phyloP scores from a whole-genome alignment of 37 sponge, comb jelly and placozoan genomes.

The Agelas oroides region DNA sequence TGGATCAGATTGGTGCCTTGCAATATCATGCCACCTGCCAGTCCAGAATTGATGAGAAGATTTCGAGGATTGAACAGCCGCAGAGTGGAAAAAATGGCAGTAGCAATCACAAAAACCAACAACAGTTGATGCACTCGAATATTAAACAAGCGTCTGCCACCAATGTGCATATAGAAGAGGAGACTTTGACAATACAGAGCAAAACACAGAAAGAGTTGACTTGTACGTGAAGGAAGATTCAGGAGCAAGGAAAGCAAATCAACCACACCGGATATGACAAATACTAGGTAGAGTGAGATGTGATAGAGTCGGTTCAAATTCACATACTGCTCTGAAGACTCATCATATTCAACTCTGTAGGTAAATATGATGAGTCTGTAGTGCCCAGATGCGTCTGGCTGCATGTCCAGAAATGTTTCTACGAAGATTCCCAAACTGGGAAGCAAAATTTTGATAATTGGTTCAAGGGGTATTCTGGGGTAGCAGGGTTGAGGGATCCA shows the following conservation, averaged over 20 bases:
- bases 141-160: conserved; percentile 37
- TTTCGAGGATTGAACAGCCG: conserved; percentile 34
- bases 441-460: conserved; percentile 49
- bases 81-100: conserved; percentile 38
- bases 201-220: conserved; percentile 40
- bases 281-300: conserved; percentile 56
- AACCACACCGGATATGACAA: conserved; percentile 66
- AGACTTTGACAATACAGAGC: conserved; percentile 58
- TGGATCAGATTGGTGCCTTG: conserved; percentile 78
- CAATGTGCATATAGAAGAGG: conserved; percentile 59
- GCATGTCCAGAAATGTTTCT: conserved; percentile 29
- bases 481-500: conserved; percentile 53
- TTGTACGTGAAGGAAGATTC: conserved; percentile 38
- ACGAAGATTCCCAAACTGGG: conserved; percentile 47
- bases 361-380: background rate
- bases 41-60: conserved; percentile 45
- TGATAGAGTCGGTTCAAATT: conserved; percentile 46
- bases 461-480: conserved; percentile 51
- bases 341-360: background rate
- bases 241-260: conserved; percentile 38
- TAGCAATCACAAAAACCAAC: conserved; percentile 4
- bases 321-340: background rate
- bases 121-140: conserved; percentile 35
- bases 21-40: conserved; percentile 37
- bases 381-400: background rate